Evolutionary conservation across 2,113 vertebrate species (phyloP).

Genomic region (Saccopteryx leptura): DNA sequence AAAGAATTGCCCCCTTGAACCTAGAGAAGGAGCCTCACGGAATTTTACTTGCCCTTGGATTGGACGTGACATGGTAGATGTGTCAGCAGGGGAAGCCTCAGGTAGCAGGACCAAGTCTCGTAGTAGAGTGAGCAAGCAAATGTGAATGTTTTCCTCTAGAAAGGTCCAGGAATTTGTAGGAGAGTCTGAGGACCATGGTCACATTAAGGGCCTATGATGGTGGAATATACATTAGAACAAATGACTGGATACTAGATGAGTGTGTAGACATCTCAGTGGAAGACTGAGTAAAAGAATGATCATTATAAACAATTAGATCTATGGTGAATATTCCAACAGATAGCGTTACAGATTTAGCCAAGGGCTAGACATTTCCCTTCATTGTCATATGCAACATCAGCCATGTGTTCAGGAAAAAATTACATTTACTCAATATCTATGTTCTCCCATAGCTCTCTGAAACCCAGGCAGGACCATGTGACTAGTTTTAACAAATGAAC

Average conservation of each 20-base stretch:
- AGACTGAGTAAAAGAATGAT: neutral
- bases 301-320: neutral
- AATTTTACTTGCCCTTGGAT: neutral
- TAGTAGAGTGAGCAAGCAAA: neutral
- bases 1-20: neutral
- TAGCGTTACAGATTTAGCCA: neutral
- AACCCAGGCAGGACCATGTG: neutral
- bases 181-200: neutral
- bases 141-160: neutral
- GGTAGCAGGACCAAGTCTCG: neutral
- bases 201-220: neutral
- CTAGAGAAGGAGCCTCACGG: neutral
- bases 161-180: neutral
- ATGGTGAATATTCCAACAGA: neutral
- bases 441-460: neutral
- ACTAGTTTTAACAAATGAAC: constrained; percentile 19
- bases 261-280: neutral
- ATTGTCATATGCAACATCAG: neutral
- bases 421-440: neutral
- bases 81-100: neutral
- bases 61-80: neutral
- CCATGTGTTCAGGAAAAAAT: neutral
- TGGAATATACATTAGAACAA: neutral
- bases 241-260: neutral
- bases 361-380: neutral